phyloP scores from a whole-genome alignment of 2,888 invertebrate species.

The Latheticus oryzae region DNA sequence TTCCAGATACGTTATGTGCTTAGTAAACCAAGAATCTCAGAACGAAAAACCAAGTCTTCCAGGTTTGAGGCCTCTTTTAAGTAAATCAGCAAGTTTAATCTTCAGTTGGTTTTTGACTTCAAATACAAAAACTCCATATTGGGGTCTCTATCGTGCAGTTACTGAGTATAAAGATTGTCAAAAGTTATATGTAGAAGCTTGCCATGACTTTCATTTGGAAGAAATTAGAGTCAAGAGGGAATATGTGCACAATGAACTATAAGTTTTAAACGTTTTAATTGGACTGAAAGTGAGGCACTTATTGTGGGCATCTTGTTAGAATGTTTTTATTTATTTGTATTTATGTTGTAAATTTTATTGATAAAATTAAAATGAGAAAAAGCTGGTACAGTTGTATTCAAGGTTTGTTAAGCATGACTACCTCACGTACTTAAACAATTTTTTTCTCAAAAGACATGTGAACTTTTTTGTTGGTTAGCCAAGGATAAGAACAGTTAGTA shows the following conservation, averaged over 20 bases:
- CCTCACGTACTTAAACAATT: not conserved
- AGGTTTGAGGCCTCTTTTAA: constrained; percentile 78
- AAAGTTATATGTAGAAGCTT: constrained; percentile 78
- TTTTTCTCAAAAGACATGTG: too few relatives aligned
- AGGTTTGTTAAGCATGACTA: constrained; percentile 5
- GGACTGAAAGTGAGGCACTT: constrained; percentile 24
- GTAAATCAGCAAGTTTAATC: constrained; percentile 79
- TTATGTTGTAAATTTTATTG: constrained; percentile 30
- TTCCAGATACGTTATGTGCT: constrained; percentile 77
- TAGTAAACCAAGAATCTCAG: constrained; percentile 76
- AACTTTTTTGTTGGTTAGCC: too few relatives aligned
- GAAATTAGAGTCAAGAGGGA: constrained; percentile 86
- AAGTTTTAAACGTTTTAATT: constrained; percentile 49
- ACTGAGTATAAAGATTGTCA: constrained; percentile 79
- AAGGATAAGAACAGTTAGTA: too few relatives aligned
- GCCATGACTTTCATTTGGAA: constrained; percentile 83
- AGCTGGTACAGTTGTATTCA: constrained; percentile 14
- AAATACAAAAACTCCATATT: constrained; percentile 80
- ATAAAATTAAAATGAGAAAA: constrained; percentile 21
- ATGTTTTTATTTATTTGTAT: constrained; percentile 26
- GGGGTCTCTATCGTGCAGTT: constrained; percentile 81
- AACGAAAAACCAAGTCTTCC: constrained; percentile 70
- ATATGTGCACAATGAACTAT: constrained; percentile 85
- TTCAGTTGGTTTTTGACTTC: constrained; percentile 83
- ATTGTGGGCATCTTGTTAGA: constrained; percentile 20